Evolutionary conservation across 2,113 vertebrate species (phyloP).

Genomic region (Protobothrops flavoviridis): DNA sequence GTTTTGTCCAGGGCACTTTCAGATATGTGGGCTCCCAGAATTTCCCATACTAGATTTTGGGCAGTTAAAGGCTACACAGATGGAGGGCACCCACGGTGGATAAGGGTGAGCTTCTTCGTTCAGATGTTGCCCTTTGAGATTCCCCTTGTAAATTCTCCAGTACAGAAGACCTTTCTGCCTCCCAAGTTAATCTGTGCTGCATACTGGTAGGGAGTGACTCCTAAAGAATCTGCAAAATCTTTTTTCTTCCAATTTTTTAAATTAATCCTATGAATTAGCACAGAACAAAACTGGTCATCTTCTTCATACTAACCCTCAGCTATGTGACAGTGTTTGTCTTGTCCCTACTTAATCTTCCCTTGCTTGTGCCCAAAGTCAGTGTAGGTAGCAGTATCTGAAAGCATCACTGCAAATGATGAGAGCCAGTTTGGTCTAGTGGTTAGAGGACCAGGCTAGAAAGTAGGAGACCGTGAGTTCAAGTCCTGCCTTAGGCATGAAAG

Average conservation of each 20-base stretch:
- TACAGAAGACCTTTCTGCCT: neutral
- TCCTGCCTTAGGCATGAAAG: no score
- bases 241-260: neutral
- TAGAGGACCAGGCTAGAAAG: no score
- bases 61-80: neutral
- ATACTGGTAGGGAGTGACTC: neutral
- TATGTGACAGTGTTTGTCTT: neutral
- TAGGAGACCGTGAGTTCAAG: no score
- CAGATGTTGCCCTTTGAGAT: neutral
- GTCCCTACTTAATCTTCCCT: neutral
- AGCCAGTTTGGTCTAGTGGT: no score
- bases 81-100: neutral
- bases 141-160: neutral
- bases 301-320: neutral
- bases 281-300: neutral
- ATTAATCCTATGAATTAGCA: neutral
- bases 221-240: neutral
- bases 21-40: neutral
- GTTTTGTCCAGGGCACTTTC: neutral
- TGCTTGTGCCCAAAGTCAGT: neutral
- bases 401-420: neutral
- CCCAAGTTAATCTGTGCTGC: neutral
- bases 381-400: neutral
- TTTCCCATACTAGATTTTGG: neutral
- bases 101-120: neutral